Conservation (phyloP, 2,113 vertebrate genomes). For the Myotis lucifugus region DNA sequence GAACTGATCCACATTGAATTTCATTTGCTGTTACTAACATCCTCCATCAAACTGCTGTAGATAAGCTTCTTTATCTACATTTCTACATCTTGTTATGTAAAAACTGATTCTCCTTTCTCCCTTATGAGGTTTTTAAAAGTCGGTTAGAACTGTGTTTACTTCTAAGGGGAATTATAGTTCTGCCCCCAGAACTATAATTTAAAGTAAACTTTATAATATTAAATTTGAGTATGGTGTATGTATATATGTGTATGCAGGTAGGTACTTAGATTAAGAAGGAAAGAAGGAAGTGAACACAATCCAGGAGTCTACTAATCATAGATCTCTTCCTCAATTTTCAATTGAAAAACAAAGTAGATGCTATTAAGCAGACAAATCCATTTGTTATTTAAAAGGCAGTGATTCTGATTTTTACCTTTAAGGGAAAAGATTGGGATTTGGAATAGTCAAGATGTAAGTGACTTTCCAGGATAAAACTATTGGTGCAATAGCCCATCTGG, state of each 20-base stretch:
- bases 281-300: not conserved
- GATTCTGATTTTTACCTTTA: not conserved
- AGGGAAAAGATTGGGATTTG: not conserved
- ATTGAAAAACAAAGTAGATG: not conserved
- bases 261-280: not conserved
- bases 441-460: not conserved
- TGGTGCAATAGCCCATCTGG: not conserved
- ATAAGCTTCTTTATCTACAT: not conserved
- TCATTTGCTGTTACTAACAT: not conserved
- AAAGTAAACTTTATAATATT: not conserved
- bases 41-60: not conserved
- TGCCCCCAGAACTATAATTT: not conserved
- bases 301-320: not conserved
- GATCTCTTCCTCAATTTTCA: constrained; percentile 24
- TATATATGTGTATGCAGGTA: not conserved
- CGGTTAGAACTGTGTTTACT: not conserved
- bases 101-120: not conserved
- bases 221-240: not conserved
- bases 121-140: not conserved
- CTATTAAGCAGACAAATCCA: not conserved
- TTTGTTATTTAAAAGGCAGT: not conserved
- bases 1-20: not conserved
- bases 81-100: not conserved
- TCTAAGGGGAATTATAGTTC: not conserved
- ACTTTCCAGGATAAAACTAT: not conserved